These are phyloP conservation scores for Artibeus lituratus DNA, from an alignment of 2,797 vertebrate species.

Conservation along the genomic window DNA sequence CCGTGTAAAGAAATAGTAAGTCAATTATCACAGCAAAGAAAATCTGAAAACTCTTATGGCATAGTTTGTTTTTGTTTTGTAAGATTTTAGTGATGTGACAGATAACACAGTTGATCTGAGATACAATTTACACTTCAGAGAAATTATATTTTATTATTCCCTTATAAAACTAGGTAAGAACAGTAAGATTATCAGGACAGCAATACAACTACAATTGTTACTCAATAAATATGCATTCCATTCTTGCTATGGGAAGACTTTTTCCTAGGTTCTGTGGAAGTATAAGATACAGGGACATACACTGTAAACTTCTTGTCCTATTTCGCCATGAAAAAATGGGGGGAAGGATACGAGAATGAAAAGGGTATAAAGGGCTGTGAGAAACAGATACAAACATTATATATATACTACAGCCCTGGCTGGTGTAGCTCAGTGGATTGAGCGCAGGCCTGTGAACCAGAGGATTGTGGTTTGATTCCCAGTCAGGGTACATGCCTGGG, in stretches of 20 bases:
- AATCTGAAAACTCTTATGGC: neutral
- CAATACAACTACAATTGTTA: neutral
- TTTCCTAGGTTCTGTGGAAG: neutral
- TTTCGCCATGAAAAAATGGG: neutral
- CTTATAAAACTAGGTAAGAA: neutral
- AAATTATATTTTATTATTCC: neutral
- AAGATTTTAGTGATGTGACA: neutral
- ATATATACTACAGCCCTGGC: neutral
- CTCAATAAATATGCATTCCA: neutral
- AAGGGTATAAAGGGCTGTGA: neutral
- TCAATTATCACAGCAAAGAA: neutral
- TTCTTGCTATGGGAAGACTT: neutral
- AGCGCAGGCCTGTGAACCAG: no score
- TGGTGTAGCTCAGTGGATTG: no score
- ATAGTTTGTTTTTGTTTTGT: neutral
- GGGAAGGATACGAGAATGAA: neutral
- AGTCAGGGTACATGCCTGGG: no score
- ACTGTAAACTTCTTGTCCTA: neutral
- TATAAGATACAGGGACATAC: neutral
- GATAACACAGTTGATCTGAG: neutral
- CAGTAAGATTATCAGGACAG: neutral
- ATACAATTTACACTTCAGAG: neutral
- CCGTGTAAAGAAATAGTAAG: neutral
- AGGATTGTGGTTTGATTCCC: no score
- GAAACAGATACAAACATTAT: neutral